Percentiles rank a stretch among this genome's conserved stretches.
Evolutionary conservation across 1,140 invertebrate species (phyloP).

Genomic region (Listronotus oregonensis): DNA sequence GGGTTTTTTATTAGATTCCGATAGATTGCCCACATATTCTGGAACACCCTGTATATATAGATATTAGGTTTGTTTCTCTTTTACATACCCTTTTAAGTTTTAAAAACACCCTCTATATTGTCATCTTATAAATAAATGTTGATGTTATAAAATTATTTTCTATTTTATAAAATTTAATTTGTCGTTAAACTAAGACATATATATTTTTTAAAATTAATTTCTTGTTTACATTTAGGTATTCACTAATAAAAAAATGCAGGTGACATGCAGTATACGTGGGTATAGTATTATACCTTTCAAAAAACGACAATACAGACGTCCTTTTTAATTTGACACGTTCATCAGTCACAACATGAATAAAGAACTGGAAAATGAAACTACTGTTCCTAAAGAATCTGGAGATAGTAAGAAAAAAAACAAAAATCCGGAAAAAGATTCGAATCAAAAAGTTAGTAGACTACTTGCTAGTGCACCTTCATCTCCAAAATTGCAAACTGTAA

Average conservation of each 20-base stretch:
- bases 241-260: conserved; percentile 1
- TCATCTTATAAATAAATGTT: too few relatives aligned
- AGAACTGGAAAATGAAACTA: conserved; percentile 17
- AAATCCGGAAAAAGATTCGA: conserved; percentile 23
- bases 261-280: neutral
- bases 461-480: conserved; percentile 31
- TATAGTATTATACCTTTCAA: neutral
- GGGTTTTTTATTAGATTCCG: too few relatives aligned
- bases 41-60: too few relatives aligned
- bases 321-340: conserved; percentile 3
- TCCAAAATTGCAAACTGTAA: conserved; percentile 30
- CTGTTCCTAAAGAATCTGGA: conserved; percentile 8
- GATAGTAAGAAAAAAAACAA: neutral
- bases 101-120: too few relatives aligned
- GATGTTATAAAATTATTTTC: too few relatives aligned
- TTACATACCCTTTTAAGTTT: too few relatives aligned
- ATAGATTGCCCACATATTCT: too few relatives aligned
- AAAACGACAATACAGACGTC: neutral
- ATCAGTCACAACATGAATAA: conserved; percentile 11
- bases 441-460: conserved; percentile 20
- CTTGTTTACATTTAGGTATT: conserved; percentile 1
- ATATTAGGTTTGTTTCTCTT: too few relatives aligned
- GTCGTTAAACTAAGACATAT: too few relatives aligned
- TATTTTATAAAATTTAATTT: too few relatives aligned
- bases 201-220: too few relatives aligned